Evolutionary conservation across 1,140 invertebrate genomes (phyloP).

Genomic region (Bicyclus anynana): DNA sequence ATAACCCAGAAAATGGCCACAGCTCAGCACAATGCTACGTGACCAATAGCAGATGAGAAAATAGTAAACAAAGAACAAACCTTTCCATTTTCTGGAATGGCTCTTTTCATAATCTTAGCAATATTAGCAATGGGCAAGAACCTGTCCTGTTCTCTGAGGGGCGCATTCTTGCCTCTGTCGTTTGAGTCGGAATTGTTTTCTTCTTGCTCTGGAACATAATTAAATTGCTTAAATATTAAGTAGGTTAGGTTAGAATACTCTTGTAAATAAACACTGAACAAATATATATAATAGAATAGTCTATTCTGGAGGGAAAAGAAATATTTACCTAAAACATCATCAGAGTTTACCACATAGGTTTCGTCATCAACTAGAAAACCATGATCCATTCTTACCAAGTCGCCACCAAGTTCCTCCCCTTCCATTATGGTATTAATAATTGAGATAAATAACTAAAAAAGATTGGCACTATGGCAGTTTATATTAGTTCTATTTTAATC

Average conservation of each 20-base stretch:
- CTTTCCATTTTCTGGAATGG: conserved; percentile 97
- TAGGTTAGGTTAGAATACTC: no score
- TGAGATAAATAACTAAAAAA: no score
- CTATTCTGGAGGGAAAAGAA: background rate
- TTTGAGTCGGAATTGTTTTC: conserved; percentile 88
- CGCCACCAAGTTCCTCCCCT: conserved; percentile 57
- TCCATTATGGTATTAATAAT: conserved; percentile 40
- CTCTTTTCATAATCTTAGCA: conserved; percentile 99
- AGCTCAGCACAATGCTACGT: no score
- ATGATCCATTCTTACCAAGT: conserved; percentile 59
- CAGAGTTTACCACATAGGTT: conserved; percentile 58
- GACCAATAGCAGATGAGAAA: no score
- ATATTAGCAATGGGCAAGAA: conserved; percentile 99
- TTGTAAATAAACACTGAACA: no score
- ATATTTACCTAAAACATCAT: conserved; percentile 57
- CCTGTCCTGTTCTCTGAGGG: conserved; percentile 92
- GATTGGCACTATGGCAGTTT: no score
- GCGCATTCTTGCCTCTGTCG: conserved; percentile 79
- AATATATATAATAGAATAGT: background rate
- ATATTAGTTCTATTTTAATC: no score
- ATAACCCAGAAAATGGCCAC: no score
- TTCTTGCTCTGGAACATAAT: conserved; percentile 69
- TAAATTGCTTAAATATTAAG: no score
- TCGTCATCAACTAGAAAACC: conserved; percentile 61
- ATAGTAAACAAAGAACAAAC: conserved; percentile 34